Percentiles rank a stretch among this genome's conserved stretches.
Evolutionary conservation across 1,140 invertebrate species (phyloP).

Genomic region (Plodia interpunctella): DNA sequence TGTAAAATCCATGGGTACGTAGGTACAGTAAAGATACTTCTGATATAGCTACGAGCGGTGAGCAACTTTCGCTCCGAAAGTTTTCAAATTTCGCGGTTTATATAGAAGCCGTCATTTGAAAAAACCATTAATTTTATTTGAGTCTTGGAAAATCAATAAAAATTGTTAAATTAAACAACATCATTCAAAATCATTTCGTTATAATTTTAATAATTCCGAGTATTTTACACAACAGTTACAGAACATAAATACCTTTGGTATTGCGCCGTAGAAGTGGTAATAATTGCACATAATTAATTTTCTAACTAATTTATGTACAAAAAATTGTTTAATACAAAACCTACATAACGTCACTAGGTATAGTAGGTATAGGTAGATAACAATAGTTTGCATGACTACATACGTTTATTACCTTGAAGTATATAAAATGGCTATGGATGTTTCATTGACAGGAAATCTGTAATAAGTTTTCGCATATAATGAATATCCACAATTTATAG

Average conservation of each 20-base stretch:
- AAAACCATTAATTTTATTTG: too few relatives aligned
- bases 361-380: conserved; percentile 31
- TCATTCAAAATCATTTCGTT: conserved; percentile 31
- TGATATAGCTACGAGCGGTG: too few relatives aligned
- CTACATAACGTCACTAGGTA: conserved; percentile 34
- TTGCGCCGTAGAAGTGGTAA: conserved; percentile 51
- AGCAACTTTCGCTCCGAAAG: too few relatives aligned
- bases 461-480: background rate
- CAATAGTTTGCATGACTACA: conserved; percentile 21
- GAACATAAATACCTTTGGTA: conserved; percentile 70
- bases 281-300: conserved; percentile 69
- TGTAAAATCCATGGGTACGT: too few relatives aligned
- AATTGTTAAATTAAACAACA: conserved; percentile 4
- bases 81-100: too few relatives aligned
- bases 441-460: conserved; percentile 1
- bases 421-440: conserved; percentile 24
- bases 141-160: too few relatives aligned
- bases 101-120: too few relatives aligned
- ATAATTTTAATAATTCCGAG: conserved; percentile 67
- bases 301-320: conserved; percentile 69
- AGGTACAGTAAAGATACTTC: too few relatives aligned
- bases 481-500: too few relatives aligned
- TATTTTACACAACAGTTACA: conserved; percentile 71
- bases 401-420: conserved; percentile 15
- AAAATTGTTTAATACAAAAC: conserved; percentile 60